Conservation (phyloP, 2,888 invertebrate species). For the Copidosoma aretas region DNA sequence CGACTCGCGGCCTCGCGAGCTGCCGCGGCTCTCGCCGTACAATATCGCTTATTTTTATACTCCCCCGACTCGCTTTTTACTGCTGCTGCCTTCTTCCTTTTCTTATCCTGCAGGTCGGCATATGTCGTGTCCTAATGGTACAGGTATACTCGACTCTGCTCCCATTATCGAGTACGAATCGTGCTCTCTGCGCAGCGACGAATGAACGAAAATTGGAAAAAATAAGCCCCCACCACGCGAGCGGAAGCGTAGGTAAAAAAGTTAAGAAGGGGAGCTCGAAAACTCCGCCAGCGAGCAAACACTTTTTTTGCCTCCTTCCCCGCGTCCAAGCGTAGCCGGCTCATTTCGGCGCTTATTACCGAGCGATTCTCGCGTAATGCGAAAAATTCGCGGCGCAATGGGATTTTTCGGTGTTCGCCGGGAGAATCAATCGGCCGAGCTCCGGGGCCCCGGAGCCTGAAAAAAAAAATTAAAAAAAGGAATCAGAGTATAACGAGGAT, state of each 20-base stretch:
- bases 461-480: conserved; percentile 38
- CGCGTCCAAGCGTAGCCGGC: not conserved
- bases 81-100: conserved; percentile 1
- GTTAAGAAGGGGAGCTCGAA: not conserved
- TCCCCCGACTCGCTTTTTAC: conserved; percentile 24
- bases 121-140: not conserved
- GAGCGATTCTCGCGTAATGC: not conserved
- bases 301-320: not conserved
- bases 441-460: not conserved
- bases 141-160: no score
- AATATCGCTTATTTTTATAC: conserved; percentile 39
- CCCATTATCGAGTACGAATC: no score
- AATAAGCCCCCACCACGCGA: no score
- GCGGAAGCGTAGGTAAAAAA: not conserved
- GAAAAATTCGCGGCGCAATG: conserved; percentile 13
- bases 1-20: not conserved
- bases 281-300: not conserved
- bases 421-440: not conserved
- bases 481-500: conserved; percentile 38
- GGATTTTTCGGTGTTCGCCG: not conserved
- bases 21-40: conserved; percentile 19
- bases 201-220: no score
- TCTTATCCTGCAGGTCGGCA: not conserved
- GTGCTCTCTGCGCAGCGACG: no score
- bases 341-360: not conserved